phyloP scores from a whole-genome alignment of 2,113 vertebrate genomes.

The Trogon melanurus region DNA sequence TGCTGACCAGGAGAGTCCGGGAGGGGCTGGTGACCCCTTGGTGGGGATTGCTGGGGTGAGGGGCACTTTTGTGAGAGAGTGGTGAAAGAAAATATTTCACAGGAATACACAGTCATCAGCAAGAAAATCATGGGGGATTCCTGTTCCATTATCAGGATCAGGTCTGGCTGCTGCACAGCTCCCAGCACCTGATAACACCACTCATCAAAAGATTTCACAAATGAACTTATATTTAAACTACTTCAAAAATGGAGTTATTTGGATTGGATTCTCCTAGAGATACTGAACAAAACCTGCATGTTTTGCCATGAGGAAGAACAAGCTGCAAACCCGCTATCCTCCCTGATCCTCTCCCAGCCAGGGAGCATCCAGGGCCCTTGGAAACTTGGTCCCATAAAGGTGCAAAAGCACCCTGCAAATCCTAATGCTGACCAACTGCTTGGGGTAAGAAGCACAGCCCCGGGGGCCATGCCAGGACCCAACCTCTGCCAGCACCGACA shows the following conservation, averaged over 20 bases:
- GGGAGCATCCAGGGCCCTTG: background rate
- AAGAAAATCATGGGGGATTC: background rate
- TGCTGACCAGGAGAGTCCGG: background rate
- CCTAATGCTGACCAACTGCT: background rate
- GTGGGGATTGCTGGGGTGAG: background rate
- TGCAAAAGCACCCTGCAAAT: background rate
- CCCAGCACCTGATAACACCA: background rate
- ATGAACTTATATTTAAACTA: background rate
- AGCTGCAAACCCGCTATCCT: background rate
- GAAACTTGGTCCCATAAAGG: background rate
- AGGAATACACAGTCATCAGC: accelerated
- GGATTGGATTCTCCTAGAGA: background rate
- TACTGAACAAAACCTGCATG: background rate
- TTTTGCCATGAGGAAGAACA: background rate
- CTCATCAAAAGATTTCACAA: background rate
- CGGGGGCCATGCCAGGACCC: accelerated
- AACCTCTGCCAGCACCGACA: background rate
- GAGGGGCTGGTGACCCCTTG: background rate
- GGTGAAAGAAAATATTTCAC: background rate
- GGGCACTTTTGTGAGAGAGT: background rate
- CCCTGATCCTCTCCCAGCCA: background rate
- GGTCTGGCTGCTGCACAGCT: background rate
- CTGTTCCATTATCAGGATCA: accelerated
- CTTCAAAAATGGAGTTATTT: background rate
- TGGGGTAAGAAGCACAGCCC: background rate